These are phyloP conservation scores for Apis cerana DNA, from an alignment of 1,140 invertebrate genomes.

Conservation along the genomic window DNA sequence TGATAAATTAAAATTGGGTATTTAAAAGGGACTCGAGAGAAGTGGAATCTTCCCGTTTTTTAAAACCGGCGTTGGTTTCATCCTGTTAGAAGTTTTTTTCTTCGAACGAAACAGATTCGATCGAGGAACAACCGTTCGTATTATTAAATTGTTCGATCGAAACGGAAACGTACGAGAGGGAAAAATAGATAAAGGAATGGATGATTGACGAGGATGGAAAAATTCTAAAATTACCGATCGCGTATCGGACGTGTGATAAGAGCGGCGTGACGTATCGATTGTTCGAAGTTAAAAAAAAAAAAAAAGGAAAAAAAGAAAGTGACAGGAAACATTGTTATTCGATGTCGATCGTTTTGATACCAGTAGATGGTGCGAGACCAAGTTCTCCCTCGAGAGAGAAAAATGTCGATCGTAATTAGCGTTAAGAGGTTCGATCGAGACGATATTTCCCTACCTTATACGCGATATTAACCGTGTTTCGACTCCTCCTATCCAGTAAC, in stretches of 20 bases:
- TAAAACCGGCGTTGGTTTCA: too few relatives aligned
- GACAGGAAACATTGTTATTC: neutral
- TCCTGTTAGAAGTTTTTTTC: too few relatives aligned
- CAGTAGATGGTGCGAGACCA: neutral
- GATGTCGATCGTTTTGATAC: neutral
- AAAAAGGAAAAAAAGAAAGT: neutral
- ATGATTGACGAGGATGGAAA: neutral
- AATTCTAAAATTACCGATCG: constrained; percentile 3
- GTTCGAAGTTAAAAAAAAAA: constrained; percentile 10
- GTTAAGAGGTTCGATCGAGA: constrained; percentile 28
- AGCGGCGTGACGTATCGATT: neutral
- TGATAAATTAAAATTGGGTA: neutral
- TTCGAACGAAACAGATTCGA: too few relatives aligned
- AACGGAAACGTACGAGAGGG: too few relatives aligned
- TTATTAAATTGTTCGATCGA: too few relatives aligned
- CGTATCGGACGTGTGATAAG: neutral
- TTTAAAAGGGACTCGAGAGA: neutral
- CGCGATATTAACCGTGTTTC: constrained; percentile 38
- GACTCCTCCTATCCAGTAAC: constrained; percentile 2
- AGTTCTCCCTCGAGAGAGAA: constrained; percentile 9
- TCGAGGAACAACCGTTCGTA: too few relatives aligned
- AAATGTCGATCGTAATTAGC: constrained; percentile 49
- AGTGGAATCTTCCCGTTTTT: neutral
- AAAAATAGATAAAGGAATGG: too few relatives aligned
- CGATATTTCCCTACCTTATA: neutral